Evolutionary conservation across 1,140 invertebrate genomes (phyloP).

Genomic region (Riptortus pedestris): DNA sequence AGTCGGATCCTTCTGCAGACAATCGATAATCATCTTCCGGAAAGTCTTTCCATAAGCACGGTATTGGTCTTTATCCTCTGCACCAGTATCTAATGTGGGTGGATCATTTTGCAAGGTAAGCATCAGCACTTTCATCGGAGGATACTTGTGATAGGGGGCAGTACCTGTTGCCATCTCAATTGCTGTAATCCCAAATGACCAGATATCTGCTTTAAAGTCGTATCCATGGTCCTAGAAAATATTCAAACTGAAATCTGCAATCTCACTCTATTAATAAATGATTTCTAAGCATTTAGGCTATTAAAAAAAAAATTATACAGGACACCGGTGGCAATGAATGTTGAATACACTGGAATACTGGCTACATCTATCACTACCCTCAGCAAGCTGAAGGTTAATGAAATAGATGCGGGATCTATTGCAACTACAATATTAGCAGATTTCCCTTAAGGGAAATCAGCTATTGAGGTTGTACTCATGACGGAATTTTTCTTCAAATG

Average conservation of each 20-base stretch:
- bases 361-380: too few relatives aligned
- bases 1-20: conserved; percentile 86
- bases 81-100: conserved; percentile 86
- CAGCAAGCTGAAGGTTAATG: too few relatives aligned
- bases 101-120: conserved; percentile 96
- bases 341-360: too few relatives aligned
- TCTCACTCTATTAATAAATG: conserved; percentile 10
- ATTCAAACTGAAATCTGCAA: conserved; percentile 21
- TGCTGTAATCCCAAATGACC: conserved; percentile 97
- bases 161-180: conserved; percentile 98
- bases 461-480: too few relatives aligned
- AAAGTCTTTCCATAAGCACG: conserved; percentile 96
- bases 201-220: conserved; percentile 99
- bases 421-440: too few relatives aligned
- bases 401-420: too few relatives aligned
- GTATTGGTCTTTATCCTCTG: conserved; percentile 95
- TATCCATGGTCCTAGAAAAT: conserved; percentile 80
- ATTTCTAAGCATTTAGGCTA: too few relatives aligned
- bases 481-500: too few relatives aligned
- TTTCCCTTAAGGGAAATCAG: too few relatives aligned
- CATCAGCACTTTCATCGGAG: conserved; percentile 93
- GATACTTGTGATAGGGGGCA: conserved; percentile 97
- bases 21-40: conserved; percentile 88
- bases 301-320: too few relatives aligned
- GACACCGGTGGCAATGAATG: too few relatives aligned